Evolutionary conservation across 2,113 vertebrate genomes (phyloP).

Genomic region (Myotis yumanensis): DNA sequence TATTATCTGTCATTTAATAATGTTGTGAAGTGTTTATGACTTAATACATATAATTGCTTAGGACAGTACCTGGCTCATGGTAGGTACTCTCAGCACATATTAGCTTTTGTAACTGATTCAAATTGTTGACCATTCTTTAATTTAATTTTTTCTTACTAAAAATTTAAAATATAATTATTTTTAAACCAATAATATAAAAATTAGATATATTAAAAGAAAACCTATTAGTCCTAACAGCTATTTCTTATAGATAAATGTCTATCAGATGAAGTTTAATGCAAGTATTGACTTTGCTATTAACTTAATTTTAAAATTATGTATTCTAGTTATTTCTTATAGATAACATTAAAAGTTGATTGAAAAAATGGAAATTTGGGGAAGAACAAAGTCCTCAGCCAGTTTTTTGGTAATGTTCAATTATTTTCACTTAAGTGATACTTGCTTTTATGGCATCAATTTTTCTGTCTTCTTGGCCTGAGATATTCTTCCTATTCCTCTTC

Average conservation of each 20-base stretch:
- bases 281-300: constrained; percentile 31
- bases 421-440: constrained; percentile 15
- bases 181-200: constrained; percentile 38
- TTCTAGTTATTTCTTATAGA: constrained; percentile 42
- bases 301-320: constrained; percentile 28
- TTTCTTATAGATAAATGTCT: constrained; percentile 26
- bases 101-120: constrained; percentile 22
- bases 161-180: constrained; percentile 14
- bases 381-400: not conserved
- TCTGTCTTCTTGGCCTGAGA: not conserved
- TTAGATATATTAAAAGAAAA: not conserved
- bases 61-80: not conserved
- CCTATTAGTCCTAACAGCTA: not conserved
- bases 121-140: not conserved
- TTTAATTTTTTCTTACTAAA: not conserved
- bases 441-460: not conserved
- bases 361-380: constrained; percentile 25
- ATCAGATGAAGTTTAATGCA: not conserved
- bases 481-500: constrained; percentile 21
- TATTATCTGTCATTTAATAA: not conserved
- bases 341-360: constrained; percentile 25
- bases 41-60: not conserved
- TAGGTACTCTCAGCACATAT: not conserved
- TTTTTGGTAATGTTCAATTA: not conserved
- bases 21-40: not conserved